A percentile compares a stretch with the other conserved stretches of the same genome.
These are phyloP conservation scores for Mamestra brassicae DNA, from an alignment of 2,888 invertebrate species.

Conservation along the genomic window DNA sequence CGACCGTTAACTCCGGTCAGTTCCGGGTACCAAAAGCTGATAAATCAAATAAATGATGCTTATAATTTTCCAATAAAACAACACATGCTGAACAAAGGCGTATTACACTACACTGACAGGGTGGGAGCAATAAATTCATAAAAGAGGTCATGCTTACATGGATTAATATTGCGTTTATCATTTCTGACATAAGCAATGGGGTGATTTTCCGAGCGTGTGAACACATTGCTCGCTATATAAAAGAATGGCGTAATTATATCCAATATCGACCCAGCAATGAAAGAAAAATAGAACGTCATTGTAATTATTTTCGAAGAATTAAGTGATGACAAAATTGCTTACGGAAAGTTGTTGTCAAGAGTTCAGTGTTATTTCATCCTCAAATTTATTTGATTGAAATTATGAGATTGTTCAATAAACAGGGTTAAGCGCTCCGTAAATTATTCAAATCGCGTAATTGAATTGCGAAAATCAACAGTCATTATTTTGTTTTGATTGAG, in stretches of 20 bases:
- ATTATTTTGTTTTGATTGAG: conserved; percentile 17
- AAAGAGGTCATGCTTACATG: conserved; percentile 66
- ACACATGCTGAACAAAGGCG: conserved; percentile 42
- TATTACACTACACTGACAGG: conserved; percentile 41
- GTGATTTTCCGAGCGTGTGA: conserved; percentile 65
- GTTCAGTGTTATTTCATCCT: conserved; percentile 27
- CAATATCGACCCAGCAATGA: conserved; percentile 36
- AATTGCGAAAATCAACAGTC: conserved; percentile 17
- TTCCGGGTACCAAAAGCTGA: neutral
- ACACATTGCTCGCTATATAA: conserved; percentile 60
- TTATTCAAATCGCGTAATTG: conserved; percentile 31
- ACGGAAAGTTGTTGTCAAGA: conserved; percentile 8
- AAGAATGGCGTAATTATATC: conserved; percentile 52
- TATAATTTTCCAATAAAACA: conserved; percentile 48
- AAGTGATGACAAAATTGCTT: conserved; percentile 13
- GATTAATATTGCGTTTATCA: conserved; percentile 68
- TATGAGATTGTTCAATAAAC: conserved; percentile 27
- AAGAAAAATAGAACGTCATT: conserved; percentile 34
- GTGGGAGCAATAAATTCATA: conserved; percentile 64
- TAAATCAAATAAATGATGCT: conserved; percentile 41
- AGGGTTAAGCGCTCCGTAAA: conserved; percentile 6
- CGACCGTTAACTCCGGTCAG: neutral
- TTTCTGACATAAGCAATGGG: conserved; percentile 60
- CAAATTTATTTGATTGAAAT: conserved; percentile 23
- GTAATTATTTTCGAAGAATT: neutral